These are phyloP conservation scores for Toxotes chatareus DNA, from an alignment of 2,113 vertebrate species.

Conservation along the genomic window DNA sequence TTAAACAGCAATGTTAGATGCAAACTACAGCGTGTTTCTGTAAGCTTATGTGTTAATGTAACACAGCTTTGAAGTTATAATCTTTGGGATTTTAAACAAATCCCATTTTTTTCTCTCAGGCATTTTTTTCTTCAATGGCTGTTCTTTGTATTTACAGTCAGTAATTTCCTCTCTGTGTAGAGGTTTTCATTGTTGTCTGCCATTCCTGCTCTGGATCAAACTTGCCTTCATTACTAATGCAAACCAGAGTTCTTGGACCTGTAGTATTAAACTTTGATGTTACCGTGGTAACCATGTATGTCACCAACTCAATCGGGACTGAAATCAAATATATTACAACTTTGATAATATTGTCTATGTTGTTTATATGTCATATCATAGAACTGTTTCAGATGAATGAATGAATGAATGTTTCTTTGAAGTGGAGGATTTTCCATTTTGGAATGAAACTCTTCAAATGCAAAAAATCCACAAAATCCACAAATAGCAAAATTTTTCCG, in stretches of 20 bases:
- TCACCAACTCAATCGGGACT: neutral
- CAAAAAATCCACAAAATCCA: neutral
- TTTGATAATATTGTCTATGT: neutral
- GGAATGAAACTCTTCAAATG: conserved; percentile 47
- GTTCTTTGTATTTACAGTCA: neutral
- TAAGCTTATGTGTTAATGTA: neutral
- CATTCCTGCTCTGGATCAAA: neutral
- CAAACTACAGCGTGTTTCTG: neutral
- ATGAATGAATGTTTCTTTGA: neutral
- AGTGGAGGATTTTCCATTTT: conserved; percentile 21
- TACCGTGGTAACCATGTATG: neutral
- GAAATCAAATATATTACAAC: neutral
- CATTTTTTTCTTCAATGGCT: neutral
- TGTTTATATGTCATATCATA: neutral
- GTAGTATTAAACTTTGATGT: neutral
- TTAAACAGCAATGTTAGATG: neutral
- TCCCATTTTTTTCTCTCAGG: neutral
- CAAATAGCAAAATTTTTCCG: neutral
- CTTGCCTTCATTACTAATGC: neutral
- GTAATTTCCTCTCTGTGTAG: neutral
- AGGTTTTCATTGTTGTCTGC: neutral
- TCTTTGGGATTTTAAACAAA: neutral
- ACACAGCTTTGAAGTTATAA: neutral
- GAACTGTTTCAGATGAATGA: neutral
- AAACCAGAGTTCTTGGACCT: neutral